Percentiles rank a stretch among this genome's conserved stretches.
These are phyloP conservation scores for Otus sunia DNA, from an alignment of 2,113 vertebrate species.

Conservation along the genomic window DNA sequence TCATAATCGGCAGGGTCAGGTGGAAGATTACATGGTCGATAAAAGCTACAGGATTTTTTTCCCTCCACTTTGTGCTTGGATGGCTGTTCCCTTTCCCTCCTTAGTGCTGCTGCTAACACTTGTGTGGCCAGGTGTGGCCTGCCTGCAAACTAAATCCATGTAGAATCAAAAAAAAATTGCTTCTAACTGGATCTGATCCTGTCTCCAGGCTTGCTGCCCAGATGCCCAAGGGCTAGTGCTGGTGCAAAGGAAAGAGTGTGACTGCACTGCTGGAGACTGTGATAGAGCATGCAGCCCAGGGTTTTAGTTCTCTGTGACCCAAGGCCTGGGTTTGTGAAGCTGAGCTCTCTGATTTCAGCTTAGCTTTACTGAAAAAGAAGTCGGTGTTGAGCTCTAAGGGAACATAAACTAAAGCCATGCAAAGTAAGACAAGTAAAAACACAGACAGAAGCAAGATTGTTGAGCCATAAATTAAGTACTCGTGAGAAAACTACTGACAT, in stretches of 20 bases:
- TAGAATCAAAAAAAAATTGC: neutral
- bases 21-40: neutral
- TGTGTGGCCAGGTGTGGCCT: neutral
- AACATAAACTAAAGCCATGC: neutral
- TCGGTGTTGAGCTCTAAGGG: neutral
- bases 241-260: neutral
- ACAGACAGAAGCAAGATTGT: neutral
- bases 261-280: neutral
- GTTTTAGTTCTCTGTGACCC: neutral
- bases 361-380: neutral
- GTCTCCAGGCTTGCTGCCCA: neutral
- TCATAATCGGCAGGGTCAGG: neutral
- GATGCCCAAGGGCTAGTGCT: neutral
- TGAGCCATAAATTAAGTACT: conserved; percentile 2
- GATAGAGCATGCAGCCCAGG: neutral
- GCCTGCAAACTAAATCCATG: neutral
- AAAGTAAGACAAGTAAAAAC: conserved; percentile 9
- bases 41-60: neutral
- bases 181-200: neutral
- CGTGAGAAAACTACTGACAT: neutral
- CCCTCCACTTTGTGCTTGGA: accelerated
- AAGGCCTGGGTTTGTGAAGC: neutral
- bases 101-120: neutral
- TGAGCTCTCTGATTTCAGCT: neutral
- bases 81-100: neutral